A percentile compares a stretch with the other conserved stretches of the same genome.
Evolutionary conservation across 2,888 invertebrate species (phyloP).

Genomic region (Eristalis pertinax): DNA sequence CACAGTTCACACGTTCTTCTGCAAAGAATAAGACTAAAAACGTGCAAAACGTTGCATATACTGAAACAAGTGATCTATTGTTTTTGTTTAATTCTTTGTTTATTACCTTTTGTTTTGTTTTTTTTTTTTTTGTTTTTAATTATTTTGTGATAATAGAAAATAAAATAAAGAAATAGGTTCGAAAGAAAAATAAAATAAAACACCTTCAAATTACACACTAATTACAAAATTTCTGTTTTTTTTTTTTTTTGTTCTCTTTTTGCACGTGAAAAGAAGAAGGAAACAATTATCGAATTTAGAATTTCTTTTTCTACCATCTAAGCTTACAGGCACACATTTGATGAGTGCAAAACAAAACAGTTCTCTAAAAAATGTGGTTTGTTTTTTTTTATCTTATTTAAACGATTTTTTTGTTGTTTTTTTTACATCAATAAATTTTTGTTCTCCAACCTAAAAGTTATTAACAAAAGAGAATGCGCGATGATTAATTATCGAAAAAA

Average conservation of each 20-base stretch:
- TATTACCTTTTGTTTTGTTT: constrained; percentile 56
- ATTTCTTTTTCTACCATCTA: constrained; percentile 25
- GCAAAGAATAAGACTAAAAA: background rate
- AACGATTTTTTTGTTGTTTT: constrained; percentile 18
- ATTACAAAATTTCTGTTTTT: constrained; percentile 40
- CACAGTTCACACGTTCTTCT: background rate
- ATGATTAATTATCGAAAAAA: background rate
- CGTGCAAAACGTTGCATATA: background rate
- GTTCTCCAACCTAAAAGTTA: constrained; percentile 58
- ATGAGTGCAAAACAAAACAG: constrained; percentile 40
- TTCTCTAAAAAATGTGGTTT: constrained; percentile 30
- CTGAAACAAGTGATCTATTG: constrained; percentile 5
- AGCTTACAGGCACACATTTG: constrained; percentile 40
- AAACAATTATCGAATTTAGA: constrained; percentile 47
- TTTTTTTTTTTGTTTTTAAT: constrained; percentile 26
- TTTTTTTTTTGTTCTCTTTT: constrained; percentile 10
- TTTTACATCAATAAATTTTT: constrained; percentile 26
- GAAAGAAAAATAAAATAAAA: constrained; percentile 59
- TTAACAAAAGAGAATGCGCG: constrained; percentile 50
- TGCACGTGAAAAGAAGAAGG: constrained; percentile 37
- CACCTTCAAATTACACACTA: constrained; percentile 63
- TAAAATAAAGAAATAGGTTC: constrained; percentile 69
- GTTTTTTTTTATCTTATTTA: constrained; percentile 11
- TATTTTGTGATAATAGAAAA: constrained; percentile 70
- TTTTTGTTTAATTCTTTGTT: constrained; percentile 62